These are phyloP conservation scores for Drosophila nannoptera DNA, from an alignment of 1,140 invertebrate species.

Conservation along the genomic window DNA sequence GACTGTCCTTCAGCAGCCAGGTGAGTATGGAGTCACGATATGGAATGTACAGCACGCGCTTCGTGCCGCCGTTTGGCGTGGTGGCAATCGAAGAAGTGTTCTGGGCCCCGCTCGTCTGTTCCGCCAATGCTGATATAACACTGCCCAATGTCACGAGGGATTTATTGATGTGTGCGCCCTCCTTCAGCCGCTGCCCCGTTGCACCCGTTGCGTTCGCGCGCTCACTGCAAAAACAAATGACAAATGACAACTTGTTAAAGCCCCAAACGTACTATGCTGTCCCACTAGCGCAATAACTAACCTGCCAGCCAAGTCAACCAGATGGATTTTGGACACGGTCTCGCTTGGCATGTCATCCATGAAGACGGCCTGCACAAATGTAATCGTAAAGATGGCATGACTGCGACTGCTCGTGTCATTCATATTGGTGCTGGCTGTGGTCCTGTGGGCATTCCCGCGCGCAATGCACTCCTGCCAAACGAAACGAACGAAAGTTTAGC, in stretches of 20 bases:
- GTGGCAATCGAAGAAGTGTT: constrained; percentile 59
- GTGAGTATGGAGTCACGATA: constrained; percentile 95
- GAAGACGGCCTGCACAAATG: constrained; percentile 91
- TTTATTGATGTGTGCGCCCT: constrained; percentile 96
- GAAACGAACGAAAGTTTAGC: background rate
- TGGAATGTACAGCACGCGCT: constrained; percentile 88
- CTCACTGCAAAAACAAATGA: constrained; percentile 83
- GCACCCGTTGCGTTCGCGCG: constrained; percentile 92
- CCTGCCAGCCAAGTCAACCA: constrained; percentile 93
- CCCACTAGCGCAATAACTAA: constrained; percentile 73
- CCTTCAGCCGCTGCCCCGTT: constrained; percentile 91
- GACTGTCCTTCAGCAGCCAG: constrained; percentile 93
- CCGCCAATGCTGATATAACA: constrained; percentile 95
- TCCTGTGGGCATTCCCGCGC: constrained; percentile 88
- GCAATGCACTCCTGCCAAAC: constrained; percentile 85
- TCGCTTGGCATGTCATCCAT: constrained; percentile 91
- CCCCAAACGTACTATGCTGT: constrained; percentile 56
- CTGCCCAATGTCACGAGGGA: constrained; percentile 94
- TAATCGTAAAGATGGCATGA: constrained; percentile 97
- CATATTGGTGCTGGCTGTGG: constrained; percentile 91
- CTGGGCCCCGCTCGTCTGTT: constrained; percentile 79
- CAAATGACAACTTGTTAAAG: constrained; percentile 36
- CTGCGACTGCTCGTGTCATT: constrained; percentile 93
- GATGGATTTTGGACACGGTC: constrained; percentile 92
- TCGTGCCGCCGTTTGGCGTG: constrained; percentile 78